A percentile compares a stretch with the other conserved stretches of the same genome.
phyloP scores from a whole-genome alignment of 2,113 vertebrate genomes.

The human (Homo sapiens) region DNA sequence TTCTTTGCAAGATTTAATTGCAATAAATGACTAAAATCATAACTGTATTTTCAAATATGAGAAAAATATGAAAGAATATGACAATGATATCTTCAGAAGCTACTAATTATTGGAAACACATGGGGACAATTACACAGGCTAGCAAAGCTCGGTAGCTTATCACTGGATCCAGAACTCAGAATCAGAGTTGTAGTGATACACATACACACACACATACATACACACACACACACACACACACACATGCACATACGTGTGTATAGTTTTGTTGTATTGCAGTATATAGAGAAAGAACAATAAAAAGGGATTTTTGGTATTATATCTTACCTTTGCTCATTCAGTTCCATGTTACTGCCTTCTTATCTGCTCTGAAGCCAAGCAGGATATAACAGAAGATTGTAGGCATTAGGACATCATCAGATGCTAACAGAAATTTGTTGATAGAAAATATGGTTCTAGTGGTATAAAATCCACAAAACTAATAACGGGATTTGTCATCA shows the following conservation, averaged over 20 bases:
- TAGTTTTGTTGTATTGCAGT: background rate
- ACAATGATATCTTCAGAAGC: background rate
- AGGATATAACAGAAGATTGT: conserved; percentile 54
- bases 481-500: conserved; percentile 60
- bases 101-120: background rate
- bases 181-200: background rate
- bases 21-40: background rate
- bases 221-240: too few species aligned
- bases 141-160: background rate
- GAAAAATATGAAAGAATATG: background rate
- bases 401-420: conserved; percentile 56
- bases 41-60: background rate
- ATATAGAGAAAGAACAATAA: conserved; percentile 21
- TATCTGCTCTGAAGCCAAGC: conserved; percentile 43
- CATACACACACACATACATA: background rate
- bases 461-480: conserved; percentile 51
- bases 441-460: conserved; percentile 47
- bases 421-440: conserved; percentile 58
- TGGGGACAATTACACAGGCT: background rate
- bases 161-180: background rate
- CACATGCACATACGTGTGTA: background rate
- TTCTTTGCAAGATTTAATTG: background rate
- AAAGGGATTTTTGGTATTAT: background rate
- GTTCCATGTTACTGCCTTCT: background rate
- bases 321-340: conserved; percentile 23